Evolutionary conservation across 1,140 invertebrate species (phyloP).

Genomic region (Uloborus diversus): DNA sequence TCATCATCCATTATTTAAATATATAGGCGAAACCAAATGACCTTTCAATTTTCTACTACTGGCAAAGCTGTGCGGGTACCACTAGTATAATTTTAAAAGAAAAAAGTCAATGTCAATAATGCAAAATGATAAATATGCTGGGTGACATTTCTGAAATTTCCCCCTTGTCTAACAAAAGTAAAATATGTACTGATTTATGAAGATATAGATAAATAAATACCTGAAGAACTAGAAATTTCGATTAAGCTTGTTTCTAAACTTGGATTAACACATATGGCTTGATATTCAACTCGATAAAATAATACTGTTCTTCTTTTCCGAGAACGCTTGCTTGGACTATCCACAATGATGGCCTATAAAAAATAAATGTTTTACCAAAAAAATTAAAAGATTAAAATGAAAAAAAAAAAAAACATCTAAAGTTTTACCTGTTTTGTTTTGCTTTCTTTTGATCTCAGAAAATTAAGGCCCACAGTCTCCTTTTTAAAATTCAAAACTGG

Average conservation of each 20-base stretch:
- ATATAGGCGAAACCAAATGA: no score
- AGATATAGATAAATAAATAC: neutral
- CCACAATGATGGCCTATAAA: constrained; percentile 16
- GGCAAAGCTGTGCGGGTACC: neutral
- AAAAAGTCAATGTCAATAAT: neutral
- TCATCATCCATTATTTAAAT: no score
- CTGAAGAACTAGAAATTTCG: constrained; percentile 24
- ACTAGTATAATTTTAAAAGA: neutral
- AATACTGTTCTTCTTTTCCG: neutral
- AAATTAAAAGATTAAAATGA: neutral
- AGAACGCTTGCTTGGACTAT: neutral
- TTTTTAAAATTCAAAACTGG: constrained; percentile 18
- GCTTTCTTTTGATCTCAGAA: neutral
- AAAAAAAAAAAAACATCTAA: neutral
- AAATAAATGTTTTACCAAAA: neutral
- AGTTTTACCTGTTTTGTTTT: constrained; percentile 14
- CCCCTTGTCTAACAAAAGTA: neutral
- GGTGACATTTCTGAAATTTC: neutral
- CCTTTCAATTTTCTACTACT: neutral
- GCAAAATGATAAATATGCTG: neutral
- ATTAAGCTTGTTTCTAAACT: constrained; percentile 15
- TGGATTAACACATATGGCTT: constrained; percentile 15
- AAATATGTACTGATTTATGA: neutral
- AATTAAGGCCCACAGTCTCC: constrained; percentile 38
- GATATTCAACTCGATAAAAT: constrained; percentile 16